phyloP scores from a whole-genome alignment of 2,888 invertebrate species.

The Bruchidius siliquastri region DNA sequence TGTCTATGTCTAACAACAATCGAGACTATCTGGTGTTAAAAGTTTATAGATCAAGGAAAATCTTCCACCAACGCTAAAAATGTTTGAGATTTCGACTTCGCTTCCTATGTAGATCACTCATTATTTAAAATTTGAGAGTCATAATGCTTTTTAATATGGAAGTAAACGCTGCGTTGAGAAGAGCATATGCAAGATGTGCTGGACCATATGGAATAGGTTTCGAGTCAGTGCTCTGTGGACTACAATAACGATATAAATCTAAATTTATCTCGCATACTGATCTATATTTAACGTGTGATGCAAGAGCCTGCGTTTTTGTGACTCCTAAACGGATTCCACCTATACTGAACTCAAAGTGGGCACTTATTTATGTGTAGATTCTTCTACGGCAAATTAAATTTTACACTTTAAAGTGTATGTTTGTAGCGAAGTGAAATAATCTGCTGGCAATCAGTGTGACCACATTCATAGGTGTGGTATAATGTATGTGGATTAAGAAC shows the following conservation, averaged over 20 bases:
- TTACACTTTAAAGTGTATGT: not conserved
- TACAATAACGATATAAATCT: not conserved
- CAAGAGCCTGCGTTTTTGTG: not conserved
- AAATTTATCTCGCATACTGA: not conserved
- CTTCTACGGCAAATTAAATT: not conserved
- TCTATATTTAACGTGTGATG: not conserved
- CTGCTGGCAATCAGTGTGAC: not conserved
- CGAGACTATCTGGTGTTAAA: too few relatives aligned
- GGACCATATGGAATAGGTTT: not conserved
- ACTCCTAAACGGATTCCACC: not conserved
- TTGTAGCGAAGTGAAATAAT: not conserved
- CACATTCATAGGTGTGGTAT: not conserved
- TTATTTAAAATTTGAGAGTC: not conserved
- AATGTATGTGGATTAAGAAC: too few relatives aligned
- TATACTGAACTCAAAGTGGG: not conserved
- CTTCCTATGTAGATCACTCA: not conserved
- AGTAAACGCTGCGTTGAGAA: not conserved
- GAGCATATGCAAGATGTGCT: not conserved
- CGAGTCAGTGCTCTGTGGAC: not conserved
- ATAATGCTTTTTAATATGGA: not conserved
- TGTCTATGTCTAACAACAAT: too few relatives aligned
- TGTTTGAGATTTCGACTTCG: not conserved
- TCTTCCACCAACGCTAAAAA: too few relatives aligned
- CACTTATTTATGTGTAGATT: not conserved
- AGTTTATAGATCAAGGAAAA: too few relatives aligned